These are phyloP conservation scores for Falcunculus frontatus DNA, from an alignment of 2,113 vertebrate species.

Conservation along the genomic window DNA sequence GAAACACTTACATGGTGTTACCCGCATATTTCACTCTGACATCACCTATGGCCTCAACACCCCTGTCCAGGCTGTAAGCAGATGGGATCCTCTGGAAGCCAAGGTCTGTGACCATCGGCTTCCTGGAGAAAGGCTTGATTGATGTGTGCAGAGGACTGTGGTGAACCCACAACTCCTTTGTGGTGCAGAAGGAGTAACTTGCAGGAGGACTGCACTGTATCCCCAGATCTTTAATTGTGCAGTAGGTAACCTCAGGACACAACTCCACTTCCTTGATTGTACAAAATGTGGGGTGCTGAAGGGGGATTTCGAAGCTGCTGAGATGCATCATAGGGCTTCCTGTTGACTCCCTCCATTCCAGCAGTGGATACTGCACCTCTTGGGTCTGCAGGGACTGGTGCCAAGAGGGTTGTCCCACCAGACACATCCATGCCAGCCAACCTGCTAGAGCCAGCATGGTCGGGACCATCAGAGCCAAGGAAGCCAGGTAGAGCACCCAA, in stretches of 20 bases:
- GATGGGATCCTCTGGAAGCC: neutral
- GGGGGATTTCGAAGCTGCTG: neutral
- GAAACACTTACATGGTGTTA: neutral
- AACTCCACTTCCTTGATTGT: constrained; percentile 49
- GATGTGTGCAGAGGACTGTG: neutral
- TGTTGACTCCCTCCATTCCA: neutral
- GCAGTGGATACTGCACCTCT: neutral
- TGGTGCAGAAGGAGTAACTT: constrained; percentile 18
- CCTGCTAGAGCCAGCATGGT: neutral
- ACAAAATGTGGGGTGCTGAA: neutral
- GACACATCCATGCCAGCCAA: constrained; percentile 1
- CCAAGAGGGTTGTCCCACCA: neutral
- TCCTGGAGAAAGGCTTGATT: neutral
- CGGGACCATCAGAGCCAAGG: neutral
- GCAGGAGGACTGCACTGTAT: neutral
- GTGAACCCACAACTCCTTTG: constrained; percentile 36
- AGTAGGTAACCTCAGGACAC: constrained; percentile 24
- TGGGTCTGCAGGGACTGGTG: neutral
- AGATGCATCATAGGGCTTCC: neutral
- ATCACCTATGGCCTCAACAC: neutral
- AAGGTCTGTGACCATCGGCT: neutral
- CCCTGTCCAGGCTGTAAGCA: constrained; percentile 31
- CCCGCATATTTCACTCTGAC: neutral
- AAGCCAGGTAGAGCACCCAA: neutral
- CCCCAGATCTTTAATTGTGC: constrained; percentile 31